Evolutionary conservation across 2,113 vertebrate genomes (phyloP), one percentile per base, ranked within the genome.

Genomic region (Clarias macrocephalus): DNA sequence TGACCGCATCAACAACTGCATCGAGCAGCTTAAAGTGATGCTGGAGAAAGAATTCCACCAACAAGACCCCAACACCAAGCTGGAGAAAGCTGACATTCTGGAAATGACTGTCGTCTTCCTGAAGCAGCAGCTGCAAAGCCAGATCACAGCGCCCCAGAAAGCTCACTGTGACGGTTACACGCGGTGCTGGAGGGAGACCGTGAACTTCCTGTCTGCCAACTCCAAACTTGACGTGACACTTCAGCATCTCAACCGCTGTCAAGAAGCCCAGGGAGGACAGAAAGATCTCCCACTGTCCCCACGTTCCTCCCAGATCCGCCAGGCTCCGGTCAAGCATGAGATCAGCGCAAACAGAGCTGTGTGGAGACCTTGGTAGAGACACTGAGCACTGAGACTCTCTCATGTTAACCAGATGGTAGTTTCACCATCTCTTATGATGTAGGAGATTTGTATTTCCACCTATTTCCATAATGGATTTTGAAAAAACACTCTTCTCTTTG

Each of bases 311-410:
- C 88, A 87, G 85, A 16, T 77, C 91, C 21, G 65, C 88, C 52
- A 83, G 87, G 0, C 33, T n/a, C 33, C 59, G 62, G 89, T 91
- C 75, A 95, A 95, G 89, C 93, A 91, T 13, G 88, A 59, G 75
- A 54, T 81, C 9, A 59, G 81, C 25, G 52, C 84, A 8, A 90
- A 60, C 76, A 87, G 62, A 0, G 13, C 92, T 21, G 89, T 96
- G 88, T 96, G 95, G 96, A 96, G 96, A 85, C 96, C 96, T 5
- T 96, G 95, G 96, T 94, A 95, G 93, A 93, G 60, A 60, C 70
- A 33, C 48, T 30, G 42, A 73, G 54, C 89, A 76, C 88, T 83
- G 83, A 62, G 86, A 77, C 86, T 77, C 77, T 87, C 21, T 42
- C 42, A 80, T 54, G 15, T 73, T 81, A 73, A 66, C 88, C 82